Base-by-base conservation (phyloP, 2,113 vertebrate species). In the Aramus guarauna region DNA sequence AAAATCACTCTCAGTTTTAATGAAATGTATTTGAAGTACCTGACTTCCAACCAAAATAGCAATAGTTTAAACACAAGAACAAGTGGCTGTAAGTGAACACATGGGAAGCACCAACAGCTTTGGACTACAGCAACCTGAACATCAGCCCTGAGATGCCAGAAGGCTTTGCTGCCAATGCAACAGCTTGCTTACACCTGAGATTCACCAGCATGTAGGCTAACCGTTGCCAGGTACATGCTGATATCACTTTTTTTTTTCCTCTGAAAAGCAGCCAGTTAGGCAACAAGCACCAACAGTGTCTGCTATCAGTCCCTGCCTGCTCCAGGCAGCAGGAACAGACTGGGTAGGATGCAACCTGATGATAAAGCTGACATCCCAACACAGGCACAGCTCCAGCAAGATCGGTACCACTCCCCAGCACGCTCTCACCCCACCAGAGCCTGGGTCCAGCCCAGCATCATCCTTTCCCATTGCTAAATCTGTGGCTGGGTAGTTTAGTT, bases 391-490 rank as follows among this genome's bases (percentile, higher is more conserved):
- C 41, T 93, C 67, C 83, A 41, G 34, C 6, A 85, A 30, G 24
- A 3, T 1, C 6, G 23, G 9, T 30, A 12, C 27, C 7, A 2
- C 26, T 58, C 5, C 37, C 13, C 64, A 60, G 8, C 52, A 50
- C 1, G 0, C 7, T 47, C 34, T 15, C 32, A 55, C 15, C 86
- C 73, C 43, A 22, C 39, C 5, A 1, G 3, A 34, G 11, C 4
- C 24, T 34, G 23, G 23, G 19, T 22, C 67, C 71, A 60, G 53
- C 52, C 27, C 58, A 22, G 39, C 36, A 56, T 20, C 69, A 9
- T 24, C 59, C 29, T 48, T 47, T 47, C 20, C 29, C 58, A 36
- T 2, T 2, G 17, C 23, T 60, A 66, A 86, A 36, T 29, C 15
- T 13, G 15, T 7, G 12, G 8, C 39, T 52, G 59, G 14, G 43